Conservation (phyloP, 1,140 invertebrate species). For the Augochlora pura region DNA sequence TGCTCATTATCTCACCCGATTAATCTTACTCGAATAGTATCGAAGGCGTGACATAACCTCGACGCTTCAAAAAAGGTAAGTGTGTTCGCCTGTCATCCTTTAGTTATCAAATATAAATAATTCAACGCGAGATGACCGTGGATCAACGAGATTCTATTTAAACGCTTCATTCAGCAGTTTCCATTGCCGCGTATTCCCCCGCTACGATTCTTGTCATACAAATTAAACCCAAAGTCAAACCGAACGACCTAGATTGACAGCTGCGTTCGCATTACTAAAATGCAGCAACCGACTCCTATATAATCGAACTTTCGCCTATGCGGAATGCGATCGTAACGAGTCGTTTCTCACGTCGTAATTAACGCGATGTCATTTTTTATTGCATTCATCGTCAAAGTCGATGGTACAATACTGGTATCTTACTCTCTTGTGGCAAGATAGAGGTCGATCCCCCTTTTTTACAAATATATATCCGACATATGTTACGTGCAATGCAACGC, state of each 20-base stretch:
- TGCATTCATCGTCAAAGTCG: background rate
- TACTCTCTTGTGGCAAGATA: background rate
- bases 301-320: background rate
- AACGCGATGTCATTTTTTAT: background rate
- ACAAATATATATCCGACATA: slow-evolving; percentile 19
- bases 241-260: slow-evolving; percentile 14
- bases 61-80: slow-evolving; percentile 42
- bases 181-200: background rate
- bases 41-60: slow-evolving; percentile 56
- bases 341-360: background rate
- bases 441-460: background rate
- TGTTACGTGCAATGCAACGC: slow-evolving; percentile 17
- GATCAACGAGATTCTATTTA: too few relatives aligned
- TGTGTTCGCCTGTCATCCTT: background rate
- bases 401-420: too few relatives aligned
- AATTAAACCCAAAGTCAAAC: background rate
- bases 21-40: background rate
- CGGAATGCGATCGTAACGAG: background rate
- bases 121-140: background rate
- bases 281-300: slow-evolving; percentile 1
- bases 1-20: background rate
- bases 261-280: slow-evolving; percentile 16
- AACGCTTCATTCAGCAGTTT: background rate
- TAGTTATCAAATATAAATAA: background rate
- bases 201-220: background rate